Evolutionary conservation across 2,888 invertebrate genomes (phyloP).

Genomic region (Pristionchus exspectatus): DNA sequence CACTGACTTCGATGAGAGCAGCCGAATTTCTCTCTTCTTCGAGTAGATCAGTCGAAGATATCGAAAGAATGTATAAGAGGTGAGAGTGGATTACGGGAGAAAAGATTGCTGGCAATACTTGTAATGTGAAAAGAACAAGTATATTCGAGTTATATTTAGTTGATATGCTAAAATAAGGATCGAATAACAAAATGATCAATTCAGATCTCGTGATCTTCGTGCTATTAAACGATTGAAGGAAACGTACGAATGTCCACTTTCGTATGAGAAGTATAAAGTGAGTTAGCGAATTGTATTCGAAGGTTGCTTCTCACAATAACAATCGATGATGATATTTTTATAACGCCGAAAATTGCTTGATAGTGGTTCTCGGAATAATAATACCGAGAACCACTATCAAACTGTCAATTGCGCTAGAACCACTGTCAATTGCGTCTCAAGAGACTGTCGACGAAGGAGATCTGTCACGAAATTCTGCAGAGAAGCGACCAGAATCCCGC

Average conservation of each 20-base stretch:
- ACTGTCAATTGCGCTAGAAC: no score
- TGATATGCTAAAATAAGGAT: no score
- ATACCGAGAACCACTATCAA: no score
- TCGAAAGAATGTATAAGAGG: slow-evolving; percentile 39
- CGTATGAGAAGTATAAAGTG: slow-evolving; percentile 47
- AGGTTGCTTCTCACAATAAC: neutral
- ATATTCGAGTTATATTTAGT: no score
- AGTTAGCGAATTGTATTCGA: neutral
- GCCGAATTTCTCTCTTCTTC: slow-evolving; percentile 29
- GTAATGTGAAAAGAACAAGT: no score
- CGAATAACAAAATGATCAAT: neutral
- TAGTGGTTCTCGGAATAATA: neutral
- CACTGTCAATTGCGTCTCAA: neutral
- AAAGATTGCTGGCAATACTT: no score
- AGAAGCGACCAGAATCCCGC: slow-evolving; percentile 39
- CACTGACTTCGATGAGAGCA: slow-evolving; percentile 13
- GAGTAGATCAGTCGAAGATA: neutral
- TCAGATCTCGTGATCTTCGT: slow-evolving; percentile 37
- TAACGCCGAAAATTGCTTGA: neutral
- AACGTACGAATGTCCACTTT: slow-evolving; percentile 40
- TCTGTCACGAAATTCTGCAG: slow-evolving; percentile 50
- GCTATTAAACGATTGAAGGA: slow-evolving; percentile 46
- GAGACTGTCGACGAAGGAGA: slow-evolving; percentile 42
- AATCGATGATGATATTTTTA: neutral
- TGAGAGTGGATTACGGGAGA: neutral